phyloP scores from a whole-genome alignment of 2,797 vertebrate species.

The Anguilla pacifica region DNA sequence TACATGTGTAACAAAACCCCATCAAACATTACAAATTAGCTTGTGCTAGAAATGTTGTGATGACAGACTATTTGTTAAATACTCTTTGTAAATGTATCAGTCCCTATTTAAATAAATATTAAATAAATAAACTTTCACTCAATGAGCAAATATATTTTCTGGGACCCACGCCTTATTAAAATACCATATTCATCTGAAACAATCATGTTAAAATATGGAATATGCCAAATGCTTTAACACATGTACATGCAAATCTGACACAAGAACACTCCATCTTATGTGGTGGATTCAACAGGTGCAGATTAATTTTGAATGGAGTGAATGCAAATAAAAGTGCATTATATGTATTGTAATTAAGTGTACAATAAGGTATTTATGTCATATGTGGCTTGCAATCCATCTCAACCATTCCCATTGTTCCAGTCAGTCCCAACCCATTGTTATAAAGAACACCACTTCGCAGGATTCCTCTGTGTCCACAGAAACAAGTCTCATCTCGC shows the following conservation, averaged over 20 bases:
- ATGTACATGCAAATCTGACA: neutral
- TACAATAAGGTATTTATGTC: neutral
- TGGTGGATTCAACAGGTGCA: neutral
- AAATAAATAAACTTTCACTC: too few relatives aligned
- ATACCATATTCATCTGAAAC: neutral
- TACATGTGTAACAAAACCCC: too few relatives aligned
- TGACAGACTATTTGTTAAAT: too few relatives aligned
- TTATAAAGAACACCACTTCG: neutral
- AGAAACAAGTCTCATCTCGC: slow-evolving; percentile 48
- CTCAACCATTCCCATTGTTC: neutral
- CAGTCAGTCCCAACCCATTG: neutral
- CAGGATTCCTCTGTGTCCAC: neutral
- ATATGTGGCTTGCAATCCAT: neutral
- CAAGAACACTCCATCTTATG: neutral
- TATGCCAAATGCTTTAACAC: neutral
- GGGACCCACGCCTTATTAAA: neutral
- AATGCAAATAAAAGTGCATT: neutral
- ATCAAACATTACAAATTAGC: too few relatives aligned
- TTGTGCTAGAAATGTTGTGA: too few relatives aligned
- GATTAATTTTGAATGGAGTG: neutral
- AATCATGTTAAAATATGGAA: neutral
- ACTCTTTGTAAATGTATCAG: too few relatives aligned
- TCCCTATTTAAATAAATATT: too few relatives aligned
- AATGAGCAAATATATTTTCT: neutral
- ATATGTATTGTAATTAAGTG: neutral